Conservation (phyloP, 2,888 invertebrate species). For the Leptinotarsa haldemani region DNA sequence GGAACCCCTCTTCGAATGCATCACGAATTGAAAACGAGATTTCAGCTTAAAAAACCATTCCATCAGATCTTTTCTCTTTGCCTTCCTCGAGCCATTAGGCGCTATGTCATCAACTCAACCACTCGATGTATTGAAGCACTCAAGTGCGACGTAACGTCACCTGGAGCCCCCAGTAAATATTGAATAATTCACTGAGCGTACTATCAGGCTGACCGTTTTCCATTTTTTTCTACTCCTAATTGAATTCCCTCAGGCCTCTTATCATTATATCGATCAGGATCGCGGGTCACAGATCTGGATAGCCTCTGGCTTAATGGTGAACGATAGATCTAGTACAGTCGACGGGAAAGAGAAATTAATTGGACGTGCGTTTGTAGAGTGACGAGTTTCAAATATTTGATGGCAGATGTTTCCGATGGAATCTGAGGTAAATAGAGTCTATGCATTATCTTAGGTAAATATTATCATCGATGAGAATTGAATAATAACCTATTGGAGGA, state of each 20-base stretch:
- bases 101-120: conserved; percentile 21
- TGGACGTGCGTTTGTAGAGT: background rate
- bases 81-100: too few relatives aligned
- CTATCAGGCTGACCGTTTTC: conserved; percentile 38
- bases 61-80: too few relatives aligned
- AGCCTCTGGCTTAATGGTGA: conserved; percentile 11
- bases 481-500: background rate
- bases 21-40: too few relatives aligned
- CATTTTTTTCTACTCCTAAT: conserved; percentile 39
- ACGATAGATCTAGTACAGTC: conserved; percentile 15
- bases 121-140: conserved; percentile 14
- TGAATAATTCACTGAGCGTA: conserved; percentile 41
- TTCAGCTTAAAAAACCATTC: too few relatives aligned
- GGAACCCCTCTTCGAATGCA: too few relatives aligned
- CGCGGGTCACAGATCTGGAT: conserved; percentile 22
- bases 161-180: conserved; percentile 39
- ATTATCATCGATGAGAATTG: background rate
- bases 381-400: background rate
- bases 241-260: conserved; percentile 33
- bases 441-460: background rate
- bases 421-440: background rate
- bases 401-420: background rate
- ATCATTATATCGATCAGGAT: conserved; percentile 35
- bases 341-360: conserved; percentile 9
- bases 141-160: conserved; percentile 26